These are phyloP conservation scores for Homarus americanus DNA, from an alignment of 1,140 invertebrate species.

Conservation along the genomic window DNA sequence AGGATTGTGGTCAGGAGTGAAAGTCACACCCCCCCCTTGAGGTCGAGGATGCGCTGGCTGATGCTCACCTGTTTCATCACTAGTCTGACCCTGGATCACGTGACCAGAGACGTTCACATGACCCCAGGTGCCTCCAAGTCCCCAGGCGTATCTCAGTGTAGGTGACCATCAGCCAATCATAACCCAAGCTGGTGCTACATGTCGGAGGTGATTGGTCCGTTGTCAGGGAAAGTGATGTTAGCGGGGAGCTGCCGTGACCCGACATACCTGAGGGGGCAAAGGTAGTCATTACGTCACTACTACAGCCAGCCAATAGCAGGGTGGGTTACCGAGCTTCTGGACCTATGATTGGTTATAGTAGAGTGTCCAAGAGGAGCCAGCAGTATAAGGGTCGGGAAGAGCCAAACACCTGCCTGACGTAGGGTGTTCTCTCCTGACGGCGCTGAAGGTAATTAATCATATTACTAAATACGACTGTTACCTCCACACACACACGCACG, in stretches of 20 bases:
- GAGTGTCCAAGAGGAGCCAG: too few relatives aligned
- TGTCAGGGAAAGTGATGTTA: background rate
- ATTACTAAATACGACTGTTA: too few relatives aligned
- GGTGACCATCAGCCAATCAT: background rate
- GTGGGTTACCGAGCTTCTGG: background rate
- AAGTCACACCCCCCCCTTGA: background rate
- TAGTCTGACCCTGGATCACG: constrained; percentile 27
- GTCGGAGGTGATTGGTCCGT: background rate
- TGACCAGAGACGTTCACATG: constrained; percentile 39
- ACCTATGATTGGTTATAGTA: background rate
- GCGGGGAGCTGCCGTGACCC: background rate
- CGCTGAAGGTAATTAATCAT: too few relatives aligned
- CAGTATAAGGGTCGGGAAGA: too few relatives aligned
- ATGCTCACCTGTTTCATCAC: constrained; percentile 35
- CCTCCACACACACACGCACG: too few relatives aligned
- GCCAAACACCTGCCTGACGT: too few relatives aligned
- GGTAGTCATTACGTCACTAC: background rate
- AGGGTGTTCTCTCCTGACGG: too few relatives aligned
- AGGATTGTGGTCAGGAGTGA: background rate
- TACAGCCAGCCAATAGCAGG: background rate
- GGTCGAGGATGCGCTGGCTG: constrained; percentile 35
- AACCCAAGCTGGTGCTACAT: background rate
- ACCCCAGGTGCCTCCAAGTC: background rate
- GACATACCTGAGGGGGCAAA: background rate
- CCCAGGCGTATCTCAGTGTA: background rate